Evolutionary conservation across 1,140 invertebrate species (phyloP), one percentile per base, ranked within the genome.

Genomic region (Drosophila trapezifrons): DNA sequence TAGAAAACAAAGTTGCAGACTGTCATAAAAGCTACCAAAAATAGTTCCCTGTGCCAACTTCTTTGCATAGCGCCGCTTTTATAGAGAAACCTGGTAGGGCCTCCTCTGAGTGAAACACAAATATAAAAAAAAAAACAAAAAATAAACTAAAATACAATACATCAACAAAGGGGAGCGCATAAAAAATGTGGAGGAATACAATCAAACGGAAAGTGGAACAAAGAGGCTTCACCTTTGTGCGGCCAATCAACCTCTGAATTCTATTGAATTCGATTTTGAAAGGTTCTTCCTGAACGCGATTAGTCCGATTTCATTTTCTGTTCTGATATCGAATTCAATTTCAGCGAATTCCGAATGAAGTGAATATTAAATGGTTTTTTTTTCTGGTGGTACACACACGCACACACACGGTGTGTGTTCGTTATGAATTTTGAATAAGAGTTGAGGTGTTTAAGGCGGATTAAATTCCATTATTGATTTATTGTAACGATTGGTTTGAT

Each of bases 201-300:
- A 57, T 46, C 18, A 22, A 47, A 40, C 49, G 32, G 32, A 71
- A 71, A 71, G 52, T 71, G 37, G 67, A 71, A 71, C 67, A 71
- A 57, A 58, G 65, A 71, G 69, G 67, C 65, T 71, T 71, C 67
- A 71, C 67, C 66, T 71, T 71, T 71, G 65, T 32, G 35, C 56
- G 67, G 67, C 49, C 62, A 66, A 71, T 71, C 67, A 56, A 71
- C 67, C 65, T 71, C 42, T 67, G 46, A 45, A 69, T 70, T 70
- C 32, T 35, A 69, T 70, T 57, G 17, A 70, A 56, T 47, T 56
- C 25, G 27, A 49, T 47, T 47, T 71, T 35, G 65, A 71, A 71
- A 70, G 40, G 65, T 71, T 70, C 67, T 70, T 70, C 35, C 64
- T 56, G 47, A 52, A 67, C 35, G 32, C 43, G 42, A 67, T 40